These are phyloP conservation scores for Rhynchonema sp. DNA, from an alignment of 2,888 invertebrate genomes.

Conservation along the genomic window DNA sequence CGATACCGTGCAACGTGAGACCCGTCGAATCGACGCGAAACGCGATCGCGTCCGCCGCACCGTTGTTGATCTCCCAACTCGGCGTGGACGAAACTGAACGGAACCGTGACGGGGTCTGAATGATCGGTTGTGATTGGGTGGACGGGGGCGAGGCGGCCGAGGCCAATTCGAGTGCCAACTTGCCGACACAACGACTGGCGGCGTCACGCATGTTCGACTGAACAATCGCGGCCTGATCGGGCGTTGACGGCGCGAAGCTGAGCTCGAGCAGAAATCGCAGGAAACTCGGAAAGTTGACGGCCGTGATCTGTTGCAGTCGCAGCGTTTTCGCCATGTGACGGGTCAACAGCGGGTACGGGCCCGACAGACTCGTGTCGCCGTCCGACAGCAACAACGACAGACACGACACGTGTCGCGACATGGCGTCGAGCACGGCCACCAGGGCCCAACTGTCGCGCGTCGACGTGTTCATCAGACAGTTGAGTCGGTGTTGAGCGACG, in stretches of 20 bases:
- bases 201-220: slow-evolving; percentile 1
- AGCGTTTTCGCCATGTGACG: not conserved
- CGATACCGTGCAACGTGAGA: slow-evolving; percentile 66
- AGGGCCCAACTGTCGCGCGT: slow-evolving; percentile 41
- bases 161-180: slow-evolving; percentile 49
- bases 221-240: slow-evolving; percentile 1
- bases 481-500: slow-evolving; percentile 10
- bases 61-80: slow-evolving; percentile 90
- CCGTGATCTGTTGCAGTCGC: not conserved
- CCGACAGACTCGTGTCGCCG: not conserved
- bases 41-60: slow-evolving; percentile 77
- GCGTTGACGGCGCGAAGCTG: slow-evolving; percentile 11
- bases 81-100: slow-evolving; percentile 67
- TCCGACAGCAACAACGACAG: slow-evolving; percentile 4
- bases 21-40: slow-evolving; percentile 59
- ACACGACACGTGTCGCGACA: slow-evolving; percentile 41
- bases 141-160: slow-evolving; percentile 13
- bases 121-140: slow-evolving; percentile 1
- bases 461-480: slow-evolving; percentile 6
- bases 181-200: slow-evolving; percentile 31
- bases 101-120: slow-evolving; percentile 41
- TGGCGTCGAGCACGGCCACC: slow-evolving; percentile 60
- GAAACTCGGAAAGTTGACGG: slow-evolving; percentile 13
- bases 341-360: slow-evolving; percentile 1
- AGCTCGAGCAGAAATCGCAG: slow-evolving; percentile 19